Percentiles rank a stretch among this genome's conserved stretches.
These are phyloP conservation scores for Tauraco erythrolophus DNA, from an alignment of 2,113 vertebrate species.

Conservation along the genomic window DNA sequence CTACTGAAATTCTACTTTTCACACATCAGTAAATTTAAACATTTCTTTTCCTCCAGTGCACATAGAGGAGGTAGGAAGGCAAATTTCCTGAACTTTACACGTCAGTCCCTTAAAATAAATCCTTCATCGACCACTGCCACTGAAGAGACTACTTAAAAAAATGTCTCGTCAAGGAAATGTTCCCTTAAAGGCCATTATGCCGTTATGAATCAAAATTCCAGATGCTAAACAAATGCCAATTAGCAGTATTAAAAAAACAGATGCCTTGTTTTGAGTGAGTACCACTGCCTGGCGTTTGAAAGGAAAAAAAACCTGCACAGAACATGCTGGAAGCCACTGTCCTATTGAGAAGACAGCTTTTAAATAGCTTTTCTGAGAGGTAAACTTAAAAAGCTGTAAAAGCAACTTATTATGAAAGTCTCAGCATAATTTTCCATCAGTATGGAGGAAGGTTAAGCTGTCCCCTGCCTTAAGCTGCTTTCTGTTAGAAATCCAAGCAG, in stretches of 20 bases:
- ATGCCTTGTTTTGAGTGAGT: constrained; percentile 32
- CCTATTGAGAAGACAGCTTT: constrained; percentile 55
- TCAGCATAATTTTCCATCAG: constrained; percentile 62
- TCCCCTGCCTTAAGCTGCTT: constrained; percentile 60
- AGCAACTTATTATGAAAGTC: constrained; percentile 55
- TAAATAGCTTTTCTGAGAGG: constrained; percentile 47
- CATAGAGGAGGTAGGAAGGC: background rate
- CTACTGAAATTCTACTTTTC: background rate
- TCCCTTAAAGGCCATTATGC: constrained; percentile 34
- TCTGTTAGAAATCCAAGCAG: constrained; percentile 3
- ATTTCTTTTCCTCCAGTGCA: background rate
- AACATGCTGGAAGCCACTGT: constrained; percentile 55
- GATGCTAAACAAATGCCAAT: constrained; percentile 63
- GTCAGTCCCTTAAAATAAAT: background rate
- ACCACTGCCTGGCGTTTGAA: constrained; percentile 18
- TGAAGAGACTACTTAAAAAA: constrained; percentile 14
- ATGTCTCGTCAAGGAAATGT: background rate
- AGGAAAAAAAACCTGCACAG: background rate
- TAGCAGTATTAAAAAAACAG: constrained; percentile 58
- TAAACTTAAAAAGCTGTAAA: constrained; percentile 59
- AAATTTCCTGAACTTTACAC: background rate
- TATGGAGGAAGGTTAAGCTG: constrained; percentile 61
- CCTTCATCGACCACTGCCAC: background rate
- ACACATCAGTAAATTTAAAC: background rate
- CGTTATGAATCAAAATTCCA: constrained; percentile 65